A percentile compares a stretch with the other conserved stretches of the same genome.
Conservation (phyloP, 2,888 invertebrate species). For the Tigriopus californicus region DNA sequence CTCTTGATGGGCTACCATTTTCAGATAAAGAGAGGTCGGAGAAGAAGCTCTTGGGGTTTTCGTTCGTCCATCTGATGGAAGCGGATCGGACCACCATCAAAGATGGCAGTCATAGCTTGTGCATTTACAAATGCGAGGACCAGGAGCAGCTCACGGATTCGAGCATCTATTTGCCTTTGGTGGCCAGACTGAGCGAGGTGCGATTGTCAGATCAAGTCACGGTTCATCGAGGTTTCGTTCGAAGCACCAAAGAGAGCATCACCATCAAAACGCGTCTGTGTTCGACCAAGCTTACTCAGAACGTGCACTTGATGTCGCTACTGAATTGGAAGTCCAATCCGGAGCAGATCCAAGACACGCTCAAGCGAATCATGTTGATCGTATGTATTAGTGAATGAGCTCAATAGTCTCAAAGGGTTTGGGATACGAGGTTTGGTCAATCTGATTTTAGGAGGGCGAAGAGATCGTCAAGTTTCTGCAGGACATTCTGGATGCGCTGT, state of each 20-base stretch:
- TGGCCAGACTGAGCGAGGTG: conserved; percentile 24
- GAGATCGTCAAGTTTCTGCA: conserved; percentile 85
- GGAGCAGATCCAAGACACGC: conserved; percentile 63
- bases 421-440: background rate
- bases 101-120: conserved; percentile 72
- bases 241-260: conserved; percentile 66
- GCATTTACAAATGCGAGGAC: conserved; percentile 82
- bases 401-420: background rate
- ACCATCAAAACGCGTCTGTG: conserved; percentile 63
- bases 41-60: conserved; percentile 74
- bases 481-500: conserved; percentile 79
- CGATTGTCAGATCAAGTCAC: background rate
- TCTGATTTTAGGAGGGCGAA: conserved; percentile 40
- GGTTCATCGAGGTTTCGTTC: conserved; percentile 36
- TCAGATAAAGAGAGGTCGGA: conserved; percentile 74
- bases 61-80: conserved; percentile 75
- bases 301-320: conserved; percentile 67
- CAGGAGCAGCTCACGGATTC: conserved; percentile 42
- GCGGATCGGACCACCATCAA: conserved; percentile 70
- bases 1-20: conserved; percentile 24
- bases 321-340: conserved; percentile 81
- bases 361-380: conserved; percentile 56
- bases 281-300: conserved; percentile 91
- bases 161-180: conserved; percentile 32
- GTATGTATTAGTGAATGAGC: background rate